Evolutionary conservation across 2,888 invertebrate genomes (phyloP), one percentile per base, ranked within the genome.

Genomic region (Ectemnius continuus): DNA sequence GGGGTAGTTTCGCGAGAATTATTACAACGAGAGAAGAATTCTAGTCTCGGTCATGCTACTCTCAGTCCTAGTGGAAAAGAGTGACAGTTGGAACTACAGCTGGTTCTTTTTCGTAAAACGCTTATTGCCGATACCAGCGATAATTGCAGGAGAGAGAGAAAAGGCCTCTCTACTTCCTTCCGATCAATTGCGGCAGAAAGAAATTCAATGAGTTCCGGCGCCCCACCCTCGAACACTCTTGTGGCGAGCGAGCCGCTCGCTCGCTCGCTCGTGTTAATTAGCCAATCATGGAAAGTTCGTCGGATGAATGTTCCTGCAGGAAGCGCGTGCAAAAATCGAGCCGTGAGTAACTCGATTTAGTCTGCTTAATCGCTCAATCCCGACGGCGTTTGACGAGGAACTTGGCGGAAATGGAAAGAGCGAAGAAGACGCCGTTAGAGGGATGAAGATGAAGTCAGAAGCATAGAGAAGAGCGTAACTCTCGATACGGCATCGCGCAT

Each of bases 321-420:
- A 16, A 20, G 13, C 28, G 11, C 20, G 14, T 36, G 47, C 23
- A 67, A 73, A 73, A 64, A 57, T 52, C 73, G 64, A 52, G 45
- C 18, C 64, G 64, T 64, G 64, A 65, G 67, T 59, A 66, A 70
- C 16, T 47, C 36, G 71, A 63, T 75, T 75, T 68, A 75, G 75
- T 75, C 58, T 56, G 66, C 57, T 78, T 78, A 78, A 80, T 80
- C 73, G 75, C 78, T 75, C 73, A 73, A 78, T 80, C 70, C 61
- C 73, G 45, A 28, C 23, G 56, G 0, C 36, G 5, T 36, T 36
- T 36, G 46, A 56, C 48, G 60, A 66, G 71, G 62, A 23, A 23
- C 23, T 23, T 23, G 23, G 0, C 67, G 65, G 46, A 56, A 20
- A 64, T 70, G 67, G 59, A 70, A 59, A 66, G 52, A 61, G 47